Base-by-base conservation (phyloP, 2,888 invertebrate genomes). In the Brachyptera putata region DNA sequence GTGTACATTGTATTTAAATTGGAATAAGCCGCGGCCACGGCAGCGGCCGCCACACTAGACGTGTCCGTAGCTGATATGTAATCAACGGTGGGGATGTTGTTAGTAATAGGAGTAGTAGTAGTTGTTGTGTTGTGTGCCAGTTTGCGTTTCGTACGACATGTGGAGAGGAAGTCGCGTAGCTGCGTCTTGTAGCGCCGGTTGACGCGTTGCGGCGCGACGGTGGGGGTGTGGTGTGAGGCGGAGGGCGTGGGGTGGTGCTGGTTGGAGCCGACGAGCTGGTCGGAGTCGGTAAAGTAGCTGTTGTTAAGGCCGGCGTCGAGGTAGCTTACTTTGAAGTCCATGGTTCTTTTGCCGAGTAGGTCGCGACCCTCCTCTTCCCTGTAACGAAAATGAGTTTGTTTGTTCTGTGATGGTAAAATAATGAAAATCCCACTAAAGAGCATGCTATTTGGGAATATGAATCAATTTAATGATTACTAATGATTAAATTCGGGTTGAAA, bases 341-440 rank as follows among this genome's bases (percentile, higher is more conserved):
- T 96, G 4, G 97, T 98, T 66, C 99, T 84, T 76, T 99, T 99
- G 34, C 97, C 97, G 53, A 98, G 81, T 63, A 99, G 79, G 76
- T 98, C 98, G 66, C 95, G 85, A 11, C 99, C 99, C 79, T 99
- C 99, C 76, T 99, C 99, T 74, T 99, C 98, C 85, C 95, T 95
- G 76, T 37, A 79, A 75, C 37, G 13, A n/a, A n/a, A n/a, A n/a
- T n/a, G n/a, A n/a, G n/a, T n/a, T n/a, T n/a, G n/a, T n/a, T n/a
- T n/a, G n/a, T n/a, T n/a, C n/a, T n/a, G n/a, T n/a, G n/a, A n/a
- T n/a, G n/a, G n/a, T n/a, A n/a, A n/a, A n/a, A n/a, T n/a, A n/a
- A n/a, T n/a, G n/a, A n/a, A n/a, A n/a, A n/a, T n/a, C n/a, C n/a
- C n/a, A n/a, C n/a, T n/a, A n/a, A n/a, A n/a, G n/a, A n/a, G n/a